These are phyloP conservation scores for Philopotamus ludificatus DNA, from an alignment of 1,140 invertebrate species.

Conservation along the genomic window DNA sequence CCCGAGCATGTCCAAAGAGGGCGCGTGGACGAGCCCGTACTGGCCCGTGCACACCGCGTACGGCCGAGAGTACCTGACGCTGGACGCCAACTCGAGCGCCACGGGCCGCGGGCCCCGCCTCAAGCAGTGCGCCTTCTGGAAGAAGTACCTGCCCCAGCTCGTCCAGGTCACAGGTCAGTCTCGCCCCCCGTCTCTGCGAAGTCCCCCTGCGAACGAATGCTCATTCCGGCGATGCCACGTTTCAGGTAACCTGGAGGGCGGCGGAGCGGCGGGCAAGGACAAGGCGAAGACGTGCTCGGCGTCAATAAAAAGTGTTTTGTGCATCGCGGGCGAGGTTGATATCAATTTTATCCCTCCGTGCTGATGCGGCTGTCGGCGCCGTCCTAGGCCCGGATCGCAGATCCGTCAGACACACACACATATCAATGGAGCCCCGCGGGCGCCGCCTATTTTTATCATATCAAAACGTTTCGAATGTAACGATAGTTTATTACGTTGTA, in stretches of 20 bases:
- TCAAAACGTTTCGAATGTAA: constrained; percentile 21
- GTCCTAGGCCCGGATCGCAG: constrained; percentile 11
- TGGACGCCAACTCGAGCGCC: constrained; percentile 76
- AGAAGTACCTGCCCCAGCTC: constrained; percentile 88
- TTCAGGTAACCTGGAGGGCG: constrained; percentile 15
- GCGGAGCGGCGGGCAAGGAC: neutral
- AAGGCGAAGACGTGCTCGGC: constrained; percentile 8
- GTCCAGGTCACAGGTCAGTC: constrained; percentile 71
- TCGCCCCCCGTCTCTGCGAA: neutral
- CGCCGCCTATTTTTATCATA: constrained; percentile 23
- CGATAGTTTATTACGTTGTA: neutral
- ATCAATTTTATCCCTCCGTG: too few species aligned
- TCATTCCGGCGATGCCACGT: neutral
- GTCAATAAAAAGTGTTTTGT: too few species aligned
- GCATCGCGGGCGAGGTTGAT: neutral
- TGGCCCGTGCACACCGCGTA: constrained; percentile 86
- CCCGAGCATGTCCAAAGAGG: constrained; percentile 65
- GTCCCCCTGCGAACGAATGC: neutral
- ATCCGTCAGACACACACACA: constrained; percentile 16
- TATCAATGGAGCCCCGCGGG: constrained; percentile 10
- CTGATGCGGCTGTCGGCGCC: neutral
- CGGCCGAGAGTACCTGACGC: constrained; percentile 81
- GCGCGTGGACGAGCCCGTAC: constrained; percentile 62
- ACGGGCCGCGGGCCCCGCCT: constrained; percentile 81
- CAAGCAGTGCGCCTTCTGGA: constrained; percentile 95